Evolutionary conservation across 2,888 invertebrate genomes (phyloP).

Genomic region (Pseudolycoriella hygida): DNA sequence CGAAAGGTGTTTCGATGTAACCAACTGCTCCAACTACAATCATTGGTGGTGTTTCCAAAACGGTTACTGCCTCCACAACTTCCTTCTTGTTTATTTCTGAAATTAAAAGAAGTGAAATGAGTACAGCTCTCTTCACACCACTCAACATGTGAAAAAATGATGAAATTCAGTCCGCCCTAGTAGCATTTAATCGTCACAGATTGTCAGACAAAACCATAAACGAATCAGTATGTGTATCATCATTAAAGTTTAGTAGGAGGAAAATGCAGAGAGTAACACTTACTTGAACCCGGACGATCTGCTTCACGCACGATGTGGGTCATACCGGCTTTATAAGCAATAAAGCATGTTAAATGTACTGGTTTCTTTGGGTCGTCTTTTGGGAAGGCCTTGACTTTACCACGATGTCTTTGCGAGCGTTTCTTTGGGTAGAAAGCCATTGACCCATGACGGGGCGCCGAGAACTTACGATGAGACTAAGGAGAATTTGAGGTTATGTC

Average conservation of each 20-base stretch:
- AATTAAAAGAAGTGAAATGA: conserved; percentile 19
- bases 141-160: background rate
- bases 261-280: conserved; percentile 30
- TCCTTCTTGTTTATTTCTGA: conserved; percentile 99
- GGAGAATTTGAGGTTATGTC: conserved; percentile 3
- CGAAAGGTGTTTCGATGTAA: conserved; percentile 97
- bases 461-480: conserved; percentile 99
- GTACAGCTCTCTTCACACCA: too few relatives aligned
- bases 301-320: conserved; percentile 98
- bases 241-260: background rate
- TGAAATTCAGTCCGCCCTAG: conserved; percentile 32
- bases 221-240: conserved; percentile 6
- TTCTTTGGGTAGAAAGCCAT: conserved; percentile 99
- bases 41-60: conserved; percentile 97
- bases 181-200: conserved; percentile 17
- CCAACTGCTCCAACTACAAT: conserved; percentile 94
- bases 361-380: conserved; percentile 94
- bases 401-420: conserved; percentile 87
- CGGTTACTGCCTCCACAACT: conserved; percentile 96
- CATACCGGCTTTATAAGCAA: conserved; percentile 99
- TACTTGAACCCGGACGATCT: conserved; percentile 95
- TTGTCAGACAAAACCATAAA: conserved; percentile 13
- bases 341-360: conserved; percentile 92
- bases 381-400: conserved; percentile 99
- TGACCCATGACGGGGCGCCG: conserved; percentile 98